phyloP scores from a whole-genome alignment of 2,113 vertebrate species.

The Calyptommatus sinebrachiatus region DNA sequence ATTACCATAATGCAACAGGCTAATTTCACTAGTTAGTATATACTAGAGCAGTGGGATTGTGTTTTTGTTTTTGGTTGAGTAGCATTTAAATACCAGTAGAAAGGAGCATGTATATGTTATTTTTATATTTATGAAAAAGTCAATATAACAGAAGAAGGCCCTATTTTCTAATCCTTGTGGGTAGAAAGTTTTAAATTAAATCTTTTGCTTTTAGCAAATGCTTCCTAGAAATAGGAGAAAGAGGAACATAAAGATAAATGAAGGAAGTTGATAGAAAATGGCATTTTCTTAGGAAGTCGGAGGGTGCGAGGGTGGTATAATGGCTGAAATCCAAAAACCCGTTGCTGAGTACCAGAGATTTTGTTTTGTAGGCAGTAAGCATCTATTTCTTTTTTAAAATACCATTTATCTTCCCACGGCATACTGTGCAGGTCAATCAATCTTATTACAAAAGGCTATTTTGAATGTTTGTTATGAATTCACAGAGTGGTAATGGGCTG shows the following conservation, averaged over 20 bases:
- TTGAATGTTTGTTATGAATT: slow-evolving; percentile 11
- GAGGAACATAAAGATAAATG: background rate
- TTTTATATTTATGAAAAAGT: background rate
- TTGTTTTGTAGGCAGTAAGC: background rate
- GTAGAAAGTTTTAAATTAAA: background rate
- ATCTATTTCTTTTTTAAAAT: background rate
- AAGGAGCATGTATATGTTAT: background rate
- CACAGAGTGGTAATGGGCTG: background rate
- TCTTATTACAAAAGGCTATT: slow-evolving; percentile 18
- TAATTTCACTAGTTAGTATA: background rate
- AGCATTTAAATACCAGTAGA: background rate
- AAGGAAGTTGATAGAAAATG: background rate
- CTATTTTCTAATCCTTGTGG: background rate
- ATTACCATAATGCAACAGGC: too few relatives aligned
- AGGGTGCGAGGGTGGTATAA: background rate
- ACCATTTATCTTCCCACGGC: background rate
- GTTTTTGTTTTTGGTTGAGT: too few relatives aligned
- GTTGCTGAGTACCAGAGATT: background rate
- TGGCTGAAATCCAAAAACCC: background rate
- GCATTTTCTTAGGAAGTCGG: background rate
- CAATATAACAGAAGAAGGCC: background rate
- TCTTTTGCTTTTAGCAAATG: background rate
- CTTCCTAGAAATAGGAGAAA: background rate
- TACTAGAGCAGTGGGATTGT: background rate
- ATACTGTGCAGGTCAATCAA: background rate